Evolutionary conservation across 2,113 vertebrate genomes (phyloP).

Genomic region (Callipepla californica): DNA sequence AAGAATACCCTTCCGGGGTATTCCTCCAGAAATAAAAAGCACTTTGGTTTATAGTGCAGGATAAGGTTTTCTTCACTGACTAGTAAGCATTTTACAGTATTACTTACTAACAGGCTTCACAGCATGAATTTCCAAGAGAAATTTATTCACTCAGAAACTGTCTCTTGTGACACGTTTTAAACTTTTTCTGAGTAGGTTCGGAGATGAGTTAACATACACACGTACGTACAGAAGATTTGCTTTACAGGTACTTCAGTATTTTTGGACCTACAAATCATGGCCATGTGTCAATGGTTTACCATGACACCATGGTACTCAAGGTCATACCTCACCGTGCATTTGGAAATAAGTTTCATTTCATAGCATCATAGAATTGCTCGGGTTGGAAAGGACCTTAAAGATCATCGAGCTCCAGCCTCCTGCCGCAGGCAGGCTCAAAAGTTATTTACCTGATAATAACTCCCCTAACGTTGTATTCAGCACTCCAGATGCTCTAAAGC

Average conservation of each 20-base stretch:
- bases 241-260: neutral
- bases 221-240: neutral
- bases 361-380: too few relatives aligned
- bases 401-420: too few relatives aligned
- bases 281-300: neutral
- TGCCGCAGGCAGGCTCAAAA: too few relatives aligned
- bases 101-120: neutral
- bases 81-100: neutral
- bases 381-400: too few relatives aligned
- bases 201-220: neutral
- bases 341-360: neutral
- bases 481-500: neutral
- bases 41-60: neutral
- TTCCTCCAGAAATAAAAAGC: neutral
- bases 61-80: neutral
- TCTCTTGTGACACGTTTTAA: neutral
- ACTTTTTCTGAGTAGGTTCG: neutral
- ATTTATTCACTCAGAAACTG: neutral
- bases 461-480: neutral
- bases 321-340: neutral
- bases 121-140: neutral
- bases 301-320: neutral
- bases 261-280: neutral
- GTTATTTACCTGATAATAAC: neutral
- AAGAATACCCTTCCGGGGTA: neutral